Base-by-base conservation (phyloP, 2,888 invertebrate species). In the Lamellibrachia satsuma region DNA sequence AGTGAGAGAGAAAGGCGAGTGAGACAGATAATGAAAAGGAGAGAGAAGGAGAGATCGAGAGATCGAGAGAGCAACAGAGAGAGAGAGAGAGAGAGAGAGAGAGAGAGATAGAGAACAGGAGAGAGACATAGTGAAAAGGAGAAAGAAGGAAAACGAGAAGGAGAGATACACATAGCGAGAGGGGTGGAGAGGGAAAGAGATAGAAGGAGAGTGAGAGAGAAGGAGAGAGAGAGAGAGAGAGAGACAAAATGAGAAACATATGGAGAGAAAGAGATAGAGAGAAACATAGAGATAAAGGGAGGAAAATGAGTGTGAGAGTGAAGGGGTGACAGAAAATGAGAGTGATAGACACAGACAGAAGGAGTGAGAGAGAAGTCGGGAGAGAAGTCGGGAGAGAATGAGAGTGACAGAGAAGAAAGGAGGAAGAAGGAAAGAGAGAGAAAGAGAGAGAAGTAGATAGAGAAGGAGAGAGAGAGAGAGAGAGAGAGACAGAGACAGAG, bases 1-100 rank as follows among this genome's bases (percentile, higher is more conserved):
- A 1, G 1, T 0, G 1, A 1, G 0, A 1, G 1, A 0, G 1
- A 1, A 39, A 1, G 1, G 39, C 0, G 39, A 39, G 1, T 0
- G 1, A 1, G 0, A 39, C 0, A 39, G 39, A 39, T 0, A 39
- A 0, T 0, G 39, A 39, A 1, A 39, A 1, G 0, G 39, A 39
- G 39, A 39, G 39, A 39, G 1, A 1, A 39, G 1, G 39, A 39
- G 39, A 39, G 39, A 39, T 39, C 1, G 39, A 39, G 39, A 39
- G 39, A 39, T n/a, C n/a, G n/a, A 1, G 1, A 1, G 1, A 39
- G 1, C 0, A 39, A 39, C 0, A 0, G 39, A 39, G 39, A 39
- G 39, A 39, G 39, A 39, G 1, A 39, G 0, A 39, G 0, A 39
- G 1, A 0, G 1, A 1, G 39, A 39, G 39, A 39, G 39, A 39